These are phyloP conservation scores for Bos indicus DNA, from an alignment of 2,113 vertebrate genomes.

Conservation along the genomic window DNA sequence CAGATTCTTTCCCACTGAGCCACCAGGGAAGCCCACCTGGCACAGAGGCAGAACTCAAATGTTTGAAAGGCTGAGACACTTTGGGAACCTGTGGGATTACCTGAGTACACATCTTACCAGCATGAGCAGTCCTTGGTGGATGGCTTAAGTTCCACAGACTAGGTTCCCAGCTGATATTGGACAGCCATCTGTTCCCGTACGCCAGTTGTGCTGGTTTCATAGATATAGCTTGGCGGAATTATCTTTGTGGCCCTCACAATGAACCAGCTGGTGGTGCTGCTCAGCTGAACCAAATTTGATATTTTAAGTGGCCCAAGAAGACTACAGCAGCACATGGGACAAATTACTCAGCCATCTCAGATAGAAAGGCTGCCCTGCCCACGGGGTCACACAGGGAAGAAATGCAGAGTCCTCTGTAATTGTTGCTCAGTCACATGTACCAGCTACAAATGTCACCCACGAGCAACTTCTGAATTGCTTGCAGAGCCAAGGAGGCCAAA, in stretches of 20 bases:
- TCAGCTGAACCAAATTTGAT: constrained; percentile 37
- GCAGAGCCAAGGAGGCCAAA: background rate
- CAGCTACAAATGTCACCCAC: background rate
- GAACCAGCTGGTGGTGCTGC: background rate
- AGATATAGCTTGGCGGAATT: constrained; percentile 17
- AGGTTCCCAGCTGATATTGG: background rate
- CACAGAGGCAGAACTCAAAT: background rate
- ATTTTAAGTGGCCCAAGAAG: background rate
- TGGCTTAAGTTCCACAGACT: background rate
- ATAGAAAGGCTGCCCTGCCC: background rate
- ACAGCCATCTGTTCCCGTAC: background rate
- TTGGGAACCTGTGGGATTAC: background rate
- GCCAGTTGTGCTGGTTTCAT: background rate
- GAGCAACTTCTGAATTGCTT: background rate
- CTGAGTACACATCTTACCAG: background rate
- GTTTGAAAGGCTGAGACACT: background rate
- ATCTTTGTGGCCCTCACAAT: background rate
- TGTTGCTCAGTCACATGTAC: background rate
- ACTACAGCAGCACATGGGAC: background rate
- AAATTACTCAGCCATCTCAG: background rate
- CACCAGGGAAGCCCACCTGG: background rate
- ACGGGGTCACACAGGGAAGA: too few species aligned
- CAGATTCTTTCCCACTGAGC: background rate
- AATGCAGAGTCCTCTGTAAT: background rate
- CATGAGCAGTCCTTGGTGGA: background rate